These are phyloP conservation scores for Cotesia congregata DNA, from an alignment of 2,888 invertebrate genomes.

Conservation along the genomic window DNA sequence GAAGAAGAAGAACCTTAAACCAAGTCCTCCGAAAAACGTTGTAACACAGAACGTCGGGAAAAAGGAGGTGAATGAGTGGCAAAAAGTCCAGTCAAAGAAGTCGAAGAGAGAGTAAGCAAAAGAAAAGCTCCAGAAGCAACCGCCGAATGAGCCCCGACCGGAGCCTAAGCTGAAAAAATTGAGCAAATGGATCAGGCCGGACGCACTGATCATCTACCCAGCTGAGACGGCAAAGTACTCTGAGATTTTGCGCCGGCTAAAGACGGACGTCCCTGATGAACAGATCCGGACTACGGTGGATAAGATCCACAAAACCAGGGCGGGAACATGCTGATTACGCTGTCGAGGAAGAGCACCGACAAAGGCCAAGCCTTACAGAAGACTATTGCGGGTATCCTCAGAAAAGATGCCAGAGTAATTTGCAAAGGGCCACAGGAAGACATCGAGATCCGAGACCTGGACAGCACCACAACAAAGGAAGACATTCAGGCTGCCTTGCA, in stretches of 20 bases:
- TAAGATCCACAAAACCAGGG: too few species aligned
- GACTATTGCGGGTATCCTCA: slow-evolving; percentile 18
- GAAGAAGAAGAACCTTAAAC: too few species aligned
- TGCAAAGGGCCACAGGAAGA: slow-evolving; percentile 34
- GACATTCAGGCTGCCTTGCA: slow-evolving; percentile 35
- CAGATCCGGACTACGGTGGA: too few species aligned
- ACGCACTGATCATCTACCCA: slow-evolving; percentile 37
- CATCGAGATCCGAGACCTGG: slow-evolving; percentile 44
- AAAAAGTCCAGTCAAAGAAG: not conserved
- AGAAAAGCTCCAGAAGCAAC: not conserved
- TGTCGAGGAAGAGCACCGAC: too few species aligned
- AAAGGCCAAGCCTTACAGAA: too few species aligned
- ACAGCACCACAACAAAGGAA: slow-evolving; percentile 39
- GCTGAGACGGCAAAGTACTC: too few species aligned
- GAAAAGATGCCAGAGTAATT: slow-evolving; percentile 35
- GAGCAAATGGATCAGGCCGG: slow-evolving; percentile 28
- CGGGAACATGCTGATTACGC: too few species aligned
- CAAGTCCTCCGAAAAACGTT: too few species aligned
- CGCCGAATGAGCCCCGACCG: not conserved
- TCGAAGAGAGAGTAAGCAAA: not conserved
- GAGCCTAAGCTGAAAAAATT: slow-evolving; percentile 10
- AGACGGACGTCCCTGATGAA: too few species aligned
- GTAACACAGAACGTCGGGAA: too few species aligned
- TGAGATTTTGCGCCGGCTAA: too few species aligned
- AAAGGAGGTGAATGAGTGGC: too few species aligned